A percentile compares a stretch with the other conserved stretches of the same genome.
Conservation (phyloP, 1,140 invertebrate genomes). For the Frieseomelitta varia region DNA sequence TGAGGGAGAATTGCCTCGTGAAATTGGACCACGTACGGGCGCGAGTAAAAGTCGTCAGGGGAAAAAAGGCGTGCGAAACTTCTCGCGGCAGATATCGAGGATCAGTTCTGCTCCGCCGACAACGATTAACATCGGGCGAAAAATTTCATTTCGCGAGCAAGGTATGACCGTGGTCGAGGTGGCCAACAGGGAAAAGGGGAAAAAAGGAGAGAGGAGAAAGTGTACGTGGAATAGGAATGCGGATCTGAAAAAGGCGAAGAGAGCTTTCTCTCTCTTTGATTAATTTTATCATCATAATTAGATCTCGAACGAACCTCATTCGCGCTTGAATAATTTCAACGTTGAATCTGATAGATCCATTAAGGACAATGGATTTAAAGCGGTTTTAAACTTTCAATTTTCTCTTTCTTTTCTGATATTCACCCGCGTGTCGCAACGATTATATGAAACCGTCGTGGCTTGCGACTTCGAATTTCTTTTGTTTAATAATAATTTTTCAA, state of each 20-base stretch:
- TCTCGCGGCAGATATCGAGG: background rate
- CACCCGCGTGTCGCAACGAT: background rate
- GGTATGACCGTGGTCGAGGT: background rate
- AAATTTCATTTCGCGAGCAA: slow-evolving; percentile 47
- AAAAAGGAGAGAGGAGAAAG: background rate
- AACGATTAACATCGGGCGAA: slow-evolving; percentile 14
- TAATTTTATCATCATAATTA: background rate
- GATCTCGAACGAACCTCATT: background rate
- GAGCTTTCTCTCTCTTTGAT: background rate
- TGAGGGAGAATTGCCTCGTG: background rate
- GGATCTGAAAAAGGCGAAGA: background rate
- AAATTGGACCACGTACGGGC: background rate
- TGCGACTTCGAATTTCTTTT: no score
- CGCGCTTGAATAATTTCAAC: background rate
- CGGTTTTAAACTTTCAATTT: background rate
- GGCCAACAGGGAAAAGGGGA: background rate
- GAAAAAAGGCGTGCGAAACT: slow-evolving; percentile 8
- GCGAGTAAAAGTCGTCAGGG: background rate
- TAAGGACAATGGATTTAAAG: background rate
- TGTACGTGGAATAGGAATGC: no score
- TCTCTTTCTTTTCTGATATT: no score
- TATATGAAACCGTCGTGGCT: background rate
- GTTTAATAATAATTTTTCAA: no score
- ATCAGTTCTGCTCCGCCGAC: background rate
- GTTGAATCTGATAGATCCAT: background rate